Percentiles rank a stretch among this genome's conserved stretches.
Evolutionary conservation across 1,140 invertebrate genomes (phyloP).

Genomic region (Halotydeus destructor): DNA sequence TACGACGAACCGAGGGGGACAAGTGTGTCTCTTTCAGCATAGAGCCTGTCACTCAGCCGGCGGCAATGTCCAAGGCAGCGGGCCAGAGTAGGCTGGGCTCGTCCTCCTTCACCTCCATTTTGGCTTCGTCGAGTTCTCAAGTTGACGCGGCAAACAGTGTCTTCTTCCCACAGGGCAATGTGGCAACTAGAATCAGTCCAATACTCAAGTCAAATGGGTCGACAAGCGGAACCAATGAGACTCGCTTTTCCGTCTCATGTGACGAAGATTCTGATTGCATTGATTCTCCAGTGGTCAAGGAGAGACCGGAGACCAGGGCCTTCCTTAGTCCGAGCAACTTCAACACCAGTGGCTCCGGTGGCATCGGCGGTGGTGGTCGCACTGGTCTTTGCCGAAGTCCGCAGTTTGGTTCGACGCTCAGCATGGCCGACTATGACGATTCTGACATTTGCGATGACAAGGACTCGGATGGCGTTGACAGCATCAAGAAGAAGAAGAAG

Average conservation of each 20-base stretch:
- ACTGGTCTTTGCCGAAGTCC: slow-evolving; percentile 15
- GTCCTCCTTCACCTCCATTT: background rate
- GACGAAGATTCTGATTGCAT: slow-evolving; percentile 14
- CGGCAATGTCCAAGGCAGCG: background rate
- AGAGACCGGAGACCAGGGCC: background rate
- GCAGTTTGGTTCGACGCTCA: slow-evolving; percentile 16
- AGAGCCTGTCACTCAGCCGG: background rate
- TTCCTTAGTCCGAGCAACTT: background rate
- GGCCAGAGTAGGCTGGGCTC: background rate
- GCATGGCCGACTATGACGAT: slow-evolving; percentile 15
- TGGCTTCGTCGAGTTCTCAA: background rate
- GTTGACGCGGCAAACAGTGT: background rate
- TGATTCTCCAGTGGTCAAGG: slow-evolving; percentile 9
- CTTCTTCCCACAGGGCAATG: slow-evolving; percentile 1
- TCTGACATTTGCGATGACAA: slow-evolving; percentile 12
- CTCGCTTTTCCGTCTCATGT: slow-evolving; percentile 4
- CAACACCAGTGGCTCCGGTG: background rate
- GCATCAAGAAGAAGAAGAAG: background rate
- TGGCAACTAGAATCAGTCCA: background rate
- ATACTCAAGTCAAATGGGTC: background rate
- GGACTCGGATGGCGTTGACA: slow-evolving; percentile 3
- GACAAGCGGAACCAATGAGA: background rate
- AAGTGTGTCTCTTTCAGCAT: no score
- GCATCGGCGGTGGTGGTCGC: slow-evolving; percentile 11
- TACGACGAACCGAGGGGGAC: no score